Base-by-base conservation (phyloP, 2,888 invertebrate genomes). In the Lucinisca nassula region DNA sequence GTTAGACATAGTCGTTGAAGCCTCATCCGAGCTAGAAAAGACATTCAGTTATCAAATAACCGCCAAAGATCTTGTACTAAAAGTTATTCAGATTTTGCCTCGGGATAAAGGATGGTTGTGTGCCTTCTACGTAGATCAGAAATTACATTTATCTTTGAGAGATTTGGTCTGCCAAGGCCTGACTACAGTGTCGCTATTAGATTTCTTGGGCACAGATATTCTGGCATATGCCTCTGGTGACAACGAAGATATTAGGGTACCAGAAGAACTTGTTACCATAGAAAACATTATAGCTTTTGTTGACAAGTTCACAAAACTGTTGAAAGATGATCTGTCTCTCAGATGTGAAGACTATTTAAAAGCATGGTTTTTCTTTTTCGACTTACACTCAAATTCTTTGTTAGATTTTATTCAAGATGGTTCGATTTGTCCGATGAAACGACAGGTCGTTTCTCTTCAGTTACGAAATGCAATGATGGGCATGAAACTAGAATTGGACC, bases 101-200 rank as follows among this genome's bases (percentile, higher is more conserved):
- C 30, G 21, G 2, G 27, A 74, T 3, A 30, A 81, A 37, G 37
- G 72, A 27, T 81, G 80, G 80, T n/a, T 81, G 30, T 81, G 55
- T 74, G 80, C 80, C 3, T 81, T 81, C 40, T 51, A 21, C 27
- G 80, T 38, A 12, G 80, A 81, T 38, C 74, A 74, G 37, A n/a
- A 40, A 27, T 30, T 81, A 21, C 40, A 30, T 4, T 40, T 74
- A 0, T 21, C 24, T 40, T 51, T 74, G 21, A 74, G 37, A n/a
- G 80, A 81, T 30, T 40, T 27, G 8, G 61, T 74, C 17, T 74
- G 80, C 61, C 58, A 37, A 0, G 30, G 40, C 0, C 55, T 17
- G n/a, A 35, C 27, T 10, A 58, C 80, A 0, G 45, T 30, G 21
- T 74, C 80, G 17, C 6, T 81, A 30, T 24, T 38, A 17, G 45